These are phyloP conservation scores for Malthinus seriepunctatus DNA, from an alignment of 2,888 invertebrate genomes.

Conservation along the genomic window DNA sequence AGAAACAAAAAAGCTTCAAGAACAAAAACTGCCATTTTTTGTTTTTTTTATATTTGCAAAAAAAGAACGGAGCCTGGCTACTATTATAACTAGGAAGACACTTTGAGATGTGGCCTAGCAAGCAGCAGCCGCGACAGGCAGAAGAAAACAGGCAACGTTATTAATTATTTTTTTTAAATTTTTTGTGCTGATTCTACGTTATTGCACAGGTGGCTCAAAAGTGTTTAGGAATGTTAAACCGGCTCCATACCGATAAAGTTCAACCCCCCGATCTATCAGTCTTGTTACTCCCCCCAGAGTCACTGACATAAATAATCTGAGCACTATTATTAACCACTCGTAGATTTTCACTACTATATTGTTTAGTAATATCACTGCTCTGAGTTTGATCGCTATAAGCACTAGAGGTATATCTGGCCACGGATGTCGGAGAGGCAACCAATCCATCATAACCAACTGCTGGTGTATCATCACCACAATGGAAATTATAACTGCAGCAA, in stretches of 20 bases:
- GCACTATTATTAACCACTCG: slow-evolving; percentile 47
- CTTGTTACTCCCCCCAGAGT: slow-evolving; percentile 44
- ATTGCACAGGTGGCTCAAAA: slow-evolving; percentile 45
- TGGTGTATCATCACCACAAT: slow-evolving; percentile 53
- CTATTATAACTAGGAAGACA: slow-evolving; percentile 50
- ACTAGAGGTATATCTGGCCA: slow-evolving; percentile 33
- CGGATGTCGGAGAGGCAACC: slow-evolving; percentile 45
- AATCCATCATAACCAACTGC: slow-evolving; percentile 53
- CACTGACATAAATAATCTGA: slow-evolving; percentile 44
- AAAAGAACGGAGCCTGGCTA: slow-evolving; percentile 36
- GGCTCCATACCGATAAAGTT: slow-evolving; percentile 40
- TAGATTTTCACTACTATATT: slow-evolving; percentile 49
- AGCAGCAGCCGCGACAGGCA: slow-evolving; percentile 37
- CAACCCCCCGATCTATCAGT: slow-evolving; percentile 45
- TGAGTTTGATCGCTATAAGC: slow-evolving; percentile 31
- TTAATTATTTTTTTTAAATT: too few species aligned
- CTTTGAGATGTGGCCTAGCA: slow-evolving; percentile 47
- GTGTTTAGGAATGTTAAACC: slow-evolving; percentile 50
- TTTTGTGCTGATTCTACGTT: slow-evolving; percentile 33
- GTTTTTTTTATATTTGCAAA: slow-evolving; percentile 22
- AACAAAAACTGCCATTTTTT: slow-evolving; percentile 33
- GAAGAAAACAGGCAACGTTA: slow-evolving; percentile 34
- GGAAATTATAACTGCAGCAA: slow-evolving; percentile 56
- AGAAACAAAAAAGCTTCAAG: slow-evolving; percentile 35
- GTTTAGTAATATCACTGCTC: slow-evolving; percentile 47